Evolutionary conservation across 2,888 invertebrate species (phyloP).

Genomic region (Fragum whitleyi): DNA sequence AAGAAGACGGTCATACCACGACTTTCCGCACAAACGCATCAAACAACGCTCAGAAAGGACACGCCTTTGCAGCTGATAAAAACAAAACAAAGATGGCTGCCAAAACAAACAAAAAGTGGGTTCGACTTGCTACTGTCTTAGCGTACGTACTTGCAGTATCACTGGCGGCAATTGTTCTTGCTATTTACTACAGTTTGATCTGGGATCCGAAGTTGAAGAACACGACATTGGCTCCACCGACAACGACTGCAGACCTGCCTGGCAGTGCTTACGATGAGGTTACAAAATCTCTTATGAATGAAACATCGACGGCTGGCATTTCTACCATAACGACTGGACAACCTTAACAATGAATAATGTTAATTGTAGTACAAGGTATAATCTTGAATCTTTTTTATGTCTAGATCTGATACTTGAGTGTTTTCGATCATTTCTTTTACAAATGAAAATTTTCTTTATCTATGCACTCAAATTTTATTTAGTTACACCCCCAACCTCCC

Average conservation of each 20-base stretch:
- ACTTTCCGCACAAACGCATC: conserved; percentile 73
- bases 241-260: conserved; percentile 27
- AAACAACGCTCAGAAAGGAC: conserved; percentile 67
- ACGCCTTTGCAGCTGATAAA: conserved; percentile 77
- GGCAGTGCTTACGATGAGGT: conserved; percentile 26
- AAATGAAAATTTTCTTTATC: background rate
- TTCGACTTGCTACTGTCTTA: conserved; percentile 95
- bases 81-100: conserved; percentile 83
- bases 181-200: conserved; percentile 96
- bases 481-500: no score
- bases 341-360: background rate
- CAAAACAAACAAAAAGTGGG: conserved; percentile 90
- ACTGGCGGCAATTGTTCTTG: conserved; percentile 96
- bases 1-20: conserved; percentile 72
- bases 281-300: conserved; percentile 43
- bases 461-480: no score
- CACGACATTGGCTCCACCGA: conserved; percentile 57
- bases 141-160: conserved; percentile 97
- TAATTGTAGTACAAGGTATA: no score
- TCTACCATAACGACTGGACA: background rate
- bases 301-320: conserved; percentile 34
- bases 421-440: background rate
- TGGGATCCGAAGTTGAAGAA: conserved; percentile 91
- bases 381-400: background rate
- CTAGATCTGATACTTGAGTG: background rate